Evolutionary conservation across 1,140 invertebrate genomes (phyloP), one percentile per base, ranked within the genome.

Genomic region (Cherax destructor): DNA sequence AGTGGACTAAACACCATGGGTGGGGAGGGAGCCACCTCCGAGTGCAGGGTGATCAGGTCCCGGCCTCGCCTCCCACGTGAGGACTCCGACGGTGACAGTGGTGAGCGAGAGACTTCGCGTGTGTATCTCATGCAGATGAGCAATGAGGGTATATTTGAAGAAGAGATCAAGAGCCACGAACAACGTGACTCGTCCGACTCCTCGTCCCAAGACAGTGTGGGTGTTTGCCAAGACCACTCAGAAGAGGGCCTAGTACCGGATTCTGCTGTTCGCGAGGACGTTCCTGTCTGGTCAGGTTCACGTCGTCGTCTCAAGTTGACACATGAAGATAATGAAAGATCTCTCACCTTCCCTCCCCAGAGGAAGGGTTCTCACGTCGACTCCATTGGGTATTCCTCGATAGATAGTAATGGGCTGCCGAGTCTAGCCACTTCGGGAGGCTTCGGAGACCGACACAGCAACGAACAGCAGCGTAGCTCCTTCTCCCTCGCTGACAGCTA

Each of bases 161-260:
- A 83, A 52, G 89, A 92, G 24, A 59, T 90, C 47, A 84, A 85
- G 47, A 83, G 86, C 61, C 85, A 77, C 4, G 88, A 91, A 30
- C 92, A 47, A 74, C 61, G 83, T 10, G 77, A 90, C 65, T 88
- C 85, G 4, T 93, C 92, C n/a, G 92, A 93, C 59, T 93, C 92
- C 24, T 93, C 92, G 24, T 93, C 92, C 10, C 92, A 93, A 56
- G 92, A 93, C 69, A 93, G 92, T 74, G 83, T 92, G 24, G 92
- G 88, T 1, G 18, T 79, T n/a, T 52, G 88, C 30, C 56, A 90
- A 11, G 92, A 90, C 21, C 77, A 30, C 3, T 59, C 56, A 18
- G 77, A 90, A 18, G 87, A 89, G 41, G 72, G 74, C 24, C 9
- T 76, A 16, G 13, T 52, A 24, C n/a, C 47, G 6, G 69, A 21